These are phyloP conservation scores for Lithophane leautieri DNA, from an alignment of 2,888 invertebrate genomes.

Conservation along the genomic window DNA sequence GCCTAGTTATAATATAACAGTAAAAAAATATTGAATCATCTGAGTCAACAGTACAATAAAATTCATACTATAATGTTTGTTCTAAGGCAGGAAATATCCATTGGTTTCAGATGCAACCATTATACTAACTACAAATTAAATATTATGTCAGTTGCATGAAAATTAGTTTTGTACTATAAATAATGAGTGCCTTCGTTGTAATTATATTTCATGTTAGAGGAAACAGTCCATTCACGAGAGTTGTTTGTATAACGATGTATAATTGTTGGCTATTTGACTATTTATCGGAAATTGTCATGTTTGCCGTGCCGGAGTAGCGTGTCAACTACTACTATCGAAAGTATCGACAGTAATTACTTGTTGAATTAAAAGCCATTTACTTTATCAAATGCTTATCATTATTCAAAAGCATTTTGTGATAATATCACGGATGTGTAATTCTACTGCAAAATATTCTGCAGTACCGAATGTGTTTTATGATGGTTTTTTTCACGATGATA, in stretches of 20 bases:
- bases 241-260: conserved; percentile 17
- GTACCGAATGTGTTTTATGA: conserved; percentile 13
- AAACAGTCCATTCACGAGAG: conserved; percentile 24
- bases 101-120: conserved; percentile 9
- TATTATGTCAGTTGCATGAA: conserved; percentile 53
- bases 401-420: conserved; percentile 25
- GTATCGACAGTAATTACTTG: conserved; percentile 23
- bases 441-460: conserved; percentile 43
- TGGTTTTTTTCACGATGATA: conserved; percentile 3
- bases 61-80: conserved; percentile 36
- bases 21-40: conserved; percentile 11
- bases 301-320: conserved; percentile 31
- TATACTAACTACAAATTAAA: not conserved
- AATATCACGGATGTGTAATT: not conserved
- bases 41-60: conserved; percentile 29
- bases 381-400: conserved; percentile 10
- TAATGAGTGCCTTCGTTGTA: conserved; percentile 69
- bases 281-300: conserved; percentile 43
- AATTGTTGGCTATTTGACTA: conserved; percentile 31
- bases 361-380: conserved; percentile 32
- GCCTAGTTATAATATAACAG: not conserved
- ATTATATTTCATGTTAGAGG: conserved; percentile 39
- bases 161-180: conserved; percentile 78
- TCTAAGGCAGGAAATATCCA: conserved; percentile 9
- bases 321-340: conserved; percentile 34